phyloP scores from a whole-genome alignment of 2,888 invertebrate species.

The Meiosimyza platycephala region DNA sequence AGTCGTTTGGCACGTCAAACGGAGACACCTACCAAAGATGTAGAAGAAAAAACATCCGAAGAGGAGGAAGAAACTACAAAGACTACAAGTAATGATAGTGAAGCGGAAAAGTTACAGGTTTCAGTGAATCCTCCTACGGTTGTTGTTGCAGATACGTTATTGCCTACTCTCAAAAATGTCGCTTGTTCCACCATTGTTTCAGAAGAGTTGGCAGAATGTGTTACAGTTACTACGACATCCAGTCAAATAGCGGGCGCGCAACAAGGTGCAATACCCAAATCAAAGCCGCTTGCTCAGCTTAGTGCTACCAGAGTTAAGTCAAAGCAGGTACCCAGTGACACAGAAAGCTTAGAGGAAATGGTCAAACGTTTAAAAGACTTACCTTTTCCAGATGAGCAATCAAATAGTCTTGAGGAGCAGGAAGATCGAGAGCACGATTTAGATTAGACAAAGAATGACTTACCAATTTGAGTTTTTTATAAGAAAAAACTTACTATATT shows the following conservation, averaged over 20 bases:
- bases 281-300: constrained; percentile 53
- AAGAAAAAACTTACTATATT: neutral
- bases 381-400: constrained; percentile 52
- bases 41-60: neutral
- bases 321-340: constrained; percentile 10
- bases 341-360: constrained; percentile 58
- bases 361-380: constrained; percentile 57
- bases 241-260: constrained; percentile 56
- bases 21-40: constrained; percentile 13
- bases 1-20: constrained; percentile 48
- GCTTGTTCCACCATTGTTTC: constrained; percentile 56
- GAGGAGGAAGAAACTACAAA: constrained; percentile 33
- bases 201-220: constrained; percentile 53
- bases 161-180: constrained; percentile 50
- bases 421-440: no score
- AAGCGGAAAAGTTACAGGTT: neutral
- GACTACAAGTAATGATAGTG: neutral
- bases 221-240: constrained; percentile 57
- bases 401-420: no score
- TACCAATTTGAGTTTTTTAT: neutral
- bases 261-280: constrained; percentile 51
- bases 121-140: constrained; percentile 38
- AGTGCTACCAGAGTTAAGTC: constrained; percentile 49
- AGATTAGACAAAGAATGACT: neutral
- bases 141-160: constrained; percentile 32